Evolutionary conservation across 2,888 invertebrate genomes (phyloP), one percentile per base, ranked within the genome.

Genomic region (Parnassius orleans): DNA sequence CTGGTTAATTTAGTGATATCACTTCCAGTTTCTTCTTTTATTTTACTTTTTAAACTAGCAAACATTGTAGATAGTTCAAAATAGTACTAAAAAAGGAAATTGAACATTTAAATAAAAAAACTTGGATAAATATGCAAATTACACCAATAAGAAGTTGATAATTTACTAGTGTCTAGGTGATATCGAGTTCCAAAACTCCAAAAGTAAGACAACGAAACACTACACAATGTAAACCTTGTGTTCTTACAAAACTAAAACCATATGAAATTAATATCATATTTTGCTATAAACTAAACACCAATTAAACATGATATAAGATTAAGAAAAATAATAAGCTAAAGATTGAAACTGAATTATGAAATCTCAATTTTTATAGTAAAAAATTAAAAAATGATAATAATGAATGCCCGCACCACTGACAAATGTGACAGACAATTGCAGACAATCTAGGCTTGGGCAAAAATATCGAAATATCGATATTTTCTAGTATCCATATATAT

Each of bases 21-120:
- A 80, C 94, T 96, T 57, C 97, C 97, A 68, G 96, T 96, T 92
- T 97, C 97, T 83, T 97, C 96, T 73, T 95, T 95, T 73, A 97
- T 97, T 92, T 97, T 97, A 86, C 96, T 97, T 86, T 97, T 97
- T 69, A 97, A 88, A 77, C 96, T 96, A 58, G 96, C 95, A 84
- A 97, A 97, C 97, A 97, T 97, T 79, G 80, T 92, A 69, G 61
- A 68, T 63, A 65, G 53, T 56, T 61, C 61, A 47, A 65, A 56
- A 61, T 58, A 61, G 65, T 69, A 68, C 74, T 73, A 74, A 43
- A 72, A 71, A 56, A 44, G 5, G 3, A 55, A 55, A 55, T 24
- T 57, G 68, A 68, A 61, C 65, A 62, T 66, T 75, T 73, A 69
- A 66, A 65, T 70, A 73, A 78, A 51, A 41, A 51, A 12, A 5